These are phyloP conservation scores for Hemicrepidius hirtus DNA, from an alignment of 2,888 invertebrate genomes.

Conservation along the genomic window DNA sequence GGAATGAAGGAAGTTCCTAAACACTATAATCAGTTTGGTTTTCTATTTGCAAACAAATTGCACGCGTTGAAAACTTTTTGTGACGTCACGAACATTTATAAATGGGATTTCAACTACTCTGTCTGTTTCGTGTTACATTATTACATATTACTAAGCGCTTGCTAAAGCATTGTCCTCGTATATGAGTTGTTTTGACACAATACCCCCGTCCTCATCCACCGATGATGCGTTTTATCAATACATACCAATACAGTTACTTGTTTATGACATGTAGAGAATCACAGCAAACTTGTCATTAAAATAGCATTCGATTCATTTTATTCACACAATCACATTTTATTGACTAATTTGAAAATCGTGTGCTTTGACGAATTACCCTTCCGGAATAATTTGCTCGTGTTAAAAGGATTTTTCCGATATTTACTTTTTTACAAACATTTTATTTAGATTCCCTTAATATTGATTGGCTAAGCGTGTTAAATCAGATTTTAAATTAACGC, in stretches of 20 bases:
- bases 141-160: conserved; percentile 30
- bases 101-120: conserved; percentile 25
- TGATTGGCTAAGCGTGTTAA: too few relatives aligned
- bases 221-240: conserved; percentile 21
- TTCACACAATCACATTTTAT: too few relatives aligned
- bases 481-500: too few relatives aligned
- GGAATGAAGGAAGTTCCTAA: not conserved
- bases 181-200: conserved; percentile 23
- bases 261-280: not conserved
- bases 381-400: too few relatives aligned
- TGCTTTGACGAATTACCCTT: too few relatives aligned
- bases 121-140: conserved; percentile 29
- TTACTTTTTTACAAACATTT: too few relatives aligned
- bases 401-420: too few relatives aligned
- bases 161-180: conserved; percentile 12
- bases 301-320: too few relatives aligned
- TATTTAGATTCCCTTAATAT: too few relatives aligned
- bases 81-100: not conserved
- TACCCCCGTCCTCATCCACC: not conserved
- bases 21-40: not conserved
- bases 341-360: too few relatives aligned
- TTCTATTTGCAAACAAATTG: conserved; percentile 1
- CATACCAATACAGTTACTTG: conserved; percentile 3
- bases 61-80: not conserved
- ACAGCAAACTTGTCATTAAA: not conserved